phyloP scores from a whole-genome alignment of 2,888 invertebrate species.

The Plagodis dolabraria region DNA sequence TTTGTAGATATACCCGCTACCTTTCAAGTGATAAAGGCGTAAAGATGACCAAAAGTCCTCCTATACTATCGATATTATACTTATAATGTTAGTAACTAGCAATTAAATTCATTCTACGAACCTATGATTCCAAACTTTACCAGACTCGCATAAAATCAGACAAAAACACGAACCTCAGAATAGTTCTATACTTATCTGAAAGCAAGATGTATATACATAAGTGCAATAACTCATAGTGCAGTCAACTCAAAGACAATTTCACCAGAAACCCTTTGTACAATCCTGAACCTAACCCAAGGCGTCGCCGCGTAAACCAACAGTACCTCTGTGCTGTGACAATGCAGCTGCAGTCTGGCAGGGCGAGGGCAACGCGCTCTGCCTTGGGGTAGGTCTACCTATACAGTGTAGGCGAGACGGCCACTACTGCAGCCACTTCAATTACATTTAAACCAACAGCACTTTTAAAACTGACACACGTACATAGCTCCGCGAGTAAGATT shows the following conservation, averaged over 20 bases:
- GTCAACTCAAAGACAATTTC: slow-evolving; percentile 6
- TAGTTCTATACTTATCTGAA: too few relatives aligned
- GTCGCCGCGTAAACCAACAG: slow-evolving; percentile 21
- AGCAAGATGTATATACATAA: too few relatives aligned
- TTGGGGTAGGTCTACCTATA: slow-evolving; percentile 75
- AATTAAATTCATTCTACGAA: too few relatives aligned
- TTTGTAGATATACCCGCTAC: too few relatives aligned
- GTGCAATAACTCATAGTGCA: slow-evolving; percentile 5
- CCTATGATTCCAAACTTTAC: too few relatives aligned
- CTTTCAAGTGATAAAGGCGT: too few relatives aligned
- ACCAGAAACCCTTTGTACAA: slow-evolving; percentile 12
- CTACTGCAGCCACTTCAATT: slow-evolving; percentile 50
- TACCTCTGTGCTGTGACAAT: slow-evolving; percentile 51
- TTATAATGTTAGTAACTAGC: too few relatives aligned
- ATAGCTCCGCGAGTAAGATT: slow-evolving; percentile 21
- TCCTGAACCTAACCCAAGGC: slow-evolving; percentile 1
- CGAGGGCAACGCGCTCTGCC: slow-evolving; percentile 58
- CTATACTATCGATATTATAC: too few relatives aligned
- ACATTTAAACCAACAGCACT: slow-evolving; percentile 27
- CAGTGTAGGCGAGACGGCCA: slow-evolving; percentile 60
- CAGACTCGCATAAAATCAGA: too few relatives aligned
- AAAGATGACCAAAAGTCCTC: too few relatives aligned
- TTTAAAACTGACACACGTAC: slow-evolving; percentile 23
- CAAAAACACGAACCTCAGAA: too few relatives aligned
- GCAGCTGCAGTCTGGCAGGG: slow-evolving; percentile 48